Evolutionary conservation across 2,113 vertebrate species (phyloP).

Genomic region (Microcebus griseorufus): DNA sequence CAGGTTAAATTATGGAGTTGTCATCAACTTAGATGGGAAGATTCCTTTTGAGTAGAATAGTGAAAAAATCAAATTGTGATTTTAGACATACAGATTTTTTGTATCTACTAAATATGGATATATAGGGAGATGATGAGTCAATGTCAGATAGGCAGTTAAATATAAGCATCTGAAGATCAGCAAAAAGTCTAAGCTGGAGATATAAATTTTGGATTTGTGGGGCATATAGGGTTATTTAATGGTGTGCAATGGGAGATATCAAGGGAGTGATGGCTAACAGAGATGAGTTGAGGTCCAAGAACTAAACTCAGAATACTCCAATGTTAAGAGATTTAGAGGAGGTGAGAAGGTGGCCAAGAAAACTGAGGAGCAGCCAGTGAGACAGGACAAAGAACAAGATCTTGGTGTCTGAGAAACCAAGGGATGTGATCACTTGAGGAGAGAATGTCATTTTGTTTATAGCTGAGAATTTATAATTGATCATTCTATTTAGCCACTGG

Average conservation of each 20-base stretch:
- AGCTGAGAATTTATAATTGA: background rate
- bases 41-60: background rate
- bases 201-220: background rate
- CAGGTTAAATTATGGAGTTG: background rate
- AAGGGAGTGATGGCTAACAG: background rate
- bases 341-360: background rate
- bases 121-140: background rate
- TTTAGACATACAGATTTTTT: background rate
- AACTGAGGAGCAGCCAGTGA: background rate
- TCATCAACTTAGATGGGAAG: background rate
- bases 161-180: background rate
- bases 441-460: background rate
- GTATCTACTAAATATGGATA: background rate
- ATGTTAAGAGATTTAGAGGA: background rate
- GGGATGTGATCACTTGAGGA: background rate
- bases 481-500: background rate
- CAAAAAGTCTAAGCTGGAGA: background rate
- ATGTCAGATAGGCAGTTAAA: background rate
- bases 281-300: background rate
- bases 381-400: background rate
- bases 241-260: rapidly evolving
- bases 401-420: background rate
- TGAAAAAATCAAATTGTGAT: background rate
- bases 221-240: background rate
- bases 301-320: background rate